These are phyloP conservation scores for Drosophila rubida DNA, from an alignment of 2,888 invertebrate genomes.

Conservation along the genomic window DNA sequence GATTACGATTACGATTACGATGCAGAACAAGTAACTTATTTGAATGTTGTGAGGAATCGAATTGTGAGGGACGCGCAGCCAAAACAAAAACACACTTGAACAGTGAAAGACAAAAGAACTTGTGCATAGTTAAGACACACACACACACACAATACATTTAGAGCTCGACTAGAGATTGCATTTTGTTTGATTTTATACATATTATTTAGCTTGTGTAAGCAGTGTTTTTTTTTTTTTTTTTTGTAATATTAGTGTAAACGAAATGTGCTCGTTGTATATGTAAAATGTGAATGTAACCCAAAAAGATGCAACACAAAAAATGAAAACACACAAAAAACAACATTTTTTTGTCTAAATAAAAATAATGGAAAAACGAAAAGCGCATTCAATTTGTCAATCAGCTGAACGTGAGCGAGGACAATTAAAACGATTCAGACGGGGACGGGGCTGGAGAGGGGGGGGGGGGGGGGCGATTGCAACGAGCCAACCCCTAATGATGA, in stretches of 20 bases:
- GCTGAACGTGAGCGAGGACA: conserved; percentile 28
- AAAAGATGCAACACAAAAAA: conserved; percentile 16
- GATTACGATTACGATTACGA: not conserved
- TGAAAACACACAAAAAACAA: conserved; percentile 21
- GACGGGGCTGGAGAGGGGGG: not conserved
- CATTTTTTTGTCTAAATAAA: conserved; percentile 71
- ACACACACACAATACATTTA: not conserved
- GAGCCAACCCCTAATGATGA: conserved; percentile 75
- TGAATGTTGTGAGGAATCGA: conserved; percentile 70
- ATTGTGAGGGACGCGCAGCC: conserved; percentile 60
- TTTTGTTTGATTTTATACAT: conserved; percentile 33
- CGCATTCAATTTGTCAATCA: not conserved
- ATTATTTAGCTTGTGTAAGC: not conserved
- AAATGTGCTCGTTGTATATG: conserved; percentile 63
- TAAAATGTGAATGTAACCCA: conserved; percentile 55
- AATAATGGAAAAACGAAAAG: conserved; percentile 25
- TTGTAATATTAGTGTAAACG: conserved; percentile 37
- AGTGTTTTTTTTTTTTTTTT: conserved; percentile 35
- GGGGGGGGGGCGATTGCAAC: conserved; percentile 7
- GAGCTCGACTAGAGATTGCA: conserved; percentile 36
- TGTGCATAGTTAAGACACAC: conserved; percentile 41
- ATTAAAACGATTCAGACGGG: conserved; percentile 61
- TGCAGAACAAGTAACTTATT: conserved; percentile 51
- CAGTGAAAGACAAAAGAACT: not conserved
- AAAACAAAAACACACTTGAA: conserved; percentile 52